These are phyloP conservation scores for Caenorhabditis sulstoni DNA, from an alignment of 2,888 invertebrate species.

Conservation along the genomic window DNA sequence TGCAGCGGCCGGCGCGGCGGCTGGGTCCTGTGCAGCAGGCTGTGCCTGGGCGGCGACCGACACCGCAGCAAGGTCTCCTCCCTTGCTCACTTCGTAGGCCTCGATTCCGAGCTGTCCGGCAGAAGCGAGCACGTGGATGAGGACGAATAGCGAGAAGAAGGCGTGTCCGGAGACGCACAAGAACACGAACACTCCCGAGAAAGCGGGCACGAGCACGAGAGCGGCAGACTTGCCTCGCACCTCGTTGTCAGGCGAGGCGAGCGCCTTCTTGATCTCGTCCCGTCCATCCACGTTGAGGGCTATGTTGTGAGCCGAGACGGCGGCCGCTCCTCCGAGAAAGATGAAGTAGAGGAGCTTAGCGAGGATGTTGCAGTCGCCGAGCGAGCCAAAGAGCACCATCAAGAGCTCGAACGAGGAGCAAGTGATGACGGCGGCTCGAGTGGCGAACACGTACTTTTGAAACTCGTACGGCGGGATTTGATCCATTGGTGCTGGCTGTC, in stretches of 20 bases:
- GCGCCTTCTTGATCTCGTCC: conserved; percentile 51
- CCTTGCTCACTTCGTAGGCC: conserved; percentile 54
- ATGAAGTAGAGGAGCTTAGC: conserved; percentile 58
- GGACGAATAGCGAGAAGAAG: conserved; percentile 62
- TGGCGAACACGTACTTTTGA: conserved; percentile 57
- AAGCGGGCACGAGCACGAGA: conserved; percentile 45
- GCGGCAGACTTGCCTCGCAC: conserved; percentile 55
- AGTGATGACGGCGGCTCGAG: conserved; percentile 52
- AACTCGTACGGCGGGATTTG: conserved; percentile 63
- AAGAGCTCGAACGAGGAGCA: conserved; percentile 55
- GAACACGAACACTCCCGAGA: conserved; percentile 57
- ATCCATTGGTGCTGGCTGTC: conserved; percentile 46
- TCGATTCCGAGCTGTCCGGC: conserved; percentile 60
- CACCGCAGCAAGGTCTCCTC: conserved; percentile 13
- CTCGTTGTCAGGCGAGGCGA: conserved; percentile 46
- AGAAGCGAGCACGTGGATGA: conserved; percentile 57
- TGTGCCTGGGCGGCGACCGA: background rate
- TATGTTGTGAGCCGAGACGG: conserved; percentile 56
- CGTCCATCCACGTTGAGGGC: conserved; percentile 57
- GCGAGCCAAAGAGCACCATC: conserved; percentile 55
- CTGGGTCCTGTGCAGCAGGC: conserved; percentile 14
- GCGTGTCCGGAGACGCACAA: conserved; percentile 60
- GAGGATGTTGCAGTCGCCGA: conserved; percentile 48
- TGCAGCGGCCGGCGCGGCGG: conserved; percentile 22
- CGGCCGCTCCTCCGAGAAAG: conserved; percentile 50